Evolutionary conservation across 2,113 vertebrate species (phyloP).

Genomic region (Nothobranchius kuhntae): DNA sequence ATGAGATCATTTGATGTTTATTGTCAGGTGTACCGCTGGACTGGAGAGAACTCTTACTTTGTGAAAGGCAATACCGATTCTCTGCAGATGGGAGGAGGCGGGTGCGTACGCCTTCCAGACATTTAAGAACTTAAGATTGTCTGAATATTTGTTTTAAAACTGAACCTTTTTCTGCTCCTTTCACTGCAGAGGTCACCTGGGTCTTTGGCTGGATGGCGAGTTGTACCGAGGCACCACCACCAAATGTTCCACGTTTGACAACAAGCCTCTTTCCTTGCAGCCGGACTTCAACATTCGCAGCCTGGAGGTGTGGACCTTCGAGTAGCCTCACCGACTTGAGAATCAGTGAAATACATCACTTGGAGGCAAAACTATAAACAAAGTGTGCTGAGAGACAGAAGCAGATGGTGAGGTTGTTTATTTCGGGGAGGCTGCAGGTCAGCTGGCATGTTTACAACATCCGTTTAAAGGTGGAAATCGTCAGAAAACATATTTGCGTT

Average conservation of each 20-base stretch:
- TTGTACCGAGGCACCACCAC: conserved; percentile 92
- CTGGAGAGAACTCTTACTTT: conserved; percentile 97
- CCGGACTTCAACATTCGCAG: conserved; percentile 97
- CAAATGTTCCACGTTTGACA: conserved; percentile 94
- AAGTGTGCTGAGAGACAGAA: conserved; percentile 24
- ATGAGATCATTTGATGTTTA: background rate
- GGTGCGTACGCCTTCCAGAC: conserved; percentile 76
- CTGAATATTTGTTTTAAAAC: background rate
- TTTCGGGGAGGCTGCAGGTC: conserved; percentile 8
- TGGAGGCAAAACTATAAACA: conserved; percentile 26
- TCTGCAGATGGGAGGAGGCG: conserved; percentile 95
- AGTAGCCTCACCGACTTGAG: conserved; percentile 76
- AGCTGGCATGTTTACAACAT: background rate
- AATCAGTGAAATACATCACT: conserved; percentile 31
- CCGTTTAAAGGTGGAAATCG: conserved; percentile 11
- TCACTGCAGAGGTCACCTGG: conserved; percentile 86
- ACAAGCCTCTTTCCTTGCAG: conserved; percentile 90
- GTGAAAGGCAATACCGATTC: conserved; percentile 94
- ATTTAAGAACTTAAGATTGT: background rate
- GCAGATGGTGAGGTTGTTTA: background rate
- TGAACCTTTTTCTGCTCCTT: background rate
- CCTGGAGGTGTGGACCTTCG: conserved; percentile 96
- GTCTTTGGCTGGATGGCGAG: conserved; percentile 95
- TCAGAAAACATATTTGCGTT: conserved; percentile 34
- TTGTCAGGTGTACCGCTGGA: conserved; percentile 92